Evolutionary conservation across 2,113 vertebrate species (phyloP), one percentile per base, ranked within the genome.

Genomic region (Oreochromis aureus): DNA sequence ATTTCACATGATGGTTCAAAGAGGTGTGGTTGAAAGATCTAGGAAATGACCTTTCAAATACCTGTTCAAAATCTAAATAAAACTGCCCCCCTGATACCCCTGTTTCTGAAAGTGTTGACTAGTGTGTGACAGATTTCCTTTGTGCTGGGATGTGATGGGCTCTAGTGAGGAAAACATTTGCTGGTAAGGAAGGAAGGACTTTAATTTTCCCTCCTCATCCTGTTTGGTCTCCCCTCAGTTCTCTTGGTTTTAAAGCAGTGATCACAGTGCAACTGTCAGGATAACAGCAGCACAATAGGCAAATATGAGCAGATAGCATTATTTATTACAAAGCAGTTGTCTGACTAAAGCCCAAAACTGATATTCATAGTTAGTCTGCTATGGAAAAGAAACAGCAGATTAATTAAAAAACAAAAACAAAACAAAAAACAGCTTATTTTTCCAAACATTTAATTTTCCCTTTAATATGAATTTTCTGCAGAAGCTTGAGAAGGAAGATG

Each of bases 181-280:
- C 85, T 19, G n/a, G 85, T 90, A 84, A 93, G 87, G 91, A 91
- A 92, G 92, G 88, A 89, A 83, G 44, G 54, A 79, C 59, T 32
- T 24, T 4, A 12, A 2, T 71, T 88, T 90, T 87, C 73, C 83
- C 88, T 87, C 80, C 91, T 90, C 51, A 86, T 93, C 93, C 92
- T 91, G 94, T 94, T 89, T 83, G 83, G 56, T 66, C 59, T 61
- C 76, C 15, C 13, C 51, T 84, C 6, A n/a, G 4, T 79, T 58
- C 46, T 89, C 24, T 46, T 18, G 24, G 3, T 34, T 84, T 55
- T 19, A 27, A 81, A 32, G 7, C 51, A 53, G 6, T 34, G 41
- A 81, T 71, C 55, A 61, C 46, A 41, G 82, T 71, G 55, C 15
- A 51, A 81, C 30, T 19, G 22, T 19, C 39, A 39, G 5, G 69